Evolutionary conservation across 2,113 vertebrate species (phyloP).

Genomic region (Sciurus niger): DNA sequence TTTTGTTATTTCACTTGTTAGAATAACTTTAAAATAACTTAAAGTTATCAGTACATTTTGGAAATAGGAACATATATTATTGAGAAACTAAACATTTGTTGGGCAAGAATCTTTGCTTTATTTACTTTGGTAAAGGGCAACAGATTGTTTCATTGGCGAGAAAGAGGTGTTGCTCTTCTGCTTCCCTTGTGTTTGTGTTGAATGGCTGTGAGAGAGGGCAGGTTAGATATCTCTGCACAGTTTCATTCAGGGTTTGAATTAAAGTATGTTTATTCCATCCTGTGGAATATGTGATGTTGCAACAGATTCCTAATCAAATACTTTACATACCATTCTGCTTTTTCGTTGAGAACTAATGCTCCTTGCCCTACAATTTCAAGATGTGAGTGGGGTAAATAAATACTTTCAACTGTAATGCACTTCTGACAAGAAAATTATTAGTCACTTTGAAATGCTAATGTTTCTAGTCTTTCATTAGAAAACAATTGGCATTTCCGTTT

Average conservation of each 20-base stretch:
- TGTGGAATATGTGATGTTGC: not conserved
- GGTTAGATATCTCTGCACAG: accelerated
- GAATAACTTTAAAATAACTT: conserved; percentile 11
- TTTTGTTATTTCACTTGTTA: not conserved
- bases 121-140: not conserved
- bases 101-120: not conserved
- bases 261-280: not conserved
- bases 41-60: not conserved
- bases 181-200: not conserved
- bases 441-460: not conserved
- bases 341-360: not conserved
- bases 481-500: not conserved
- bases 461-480: not conserved
- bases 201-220: not conserved
- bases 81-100: not conserved
- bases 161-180: not conserved
- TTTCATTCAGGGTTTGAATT: not conserved
- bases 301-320: not conserved
- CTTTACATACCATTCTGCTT: not conserved
- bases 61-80: not conserved
- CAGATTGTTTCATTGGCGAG: not conserved
- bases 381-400: not conserved
- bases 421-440: not conserved
- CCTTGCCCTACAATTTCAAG: not conserved
- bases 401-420: not conserved